phyloP scores from a whole-genome alignment of 1,140 invertebrate genomes.

The Acromyrmex echinatior region DNA sequence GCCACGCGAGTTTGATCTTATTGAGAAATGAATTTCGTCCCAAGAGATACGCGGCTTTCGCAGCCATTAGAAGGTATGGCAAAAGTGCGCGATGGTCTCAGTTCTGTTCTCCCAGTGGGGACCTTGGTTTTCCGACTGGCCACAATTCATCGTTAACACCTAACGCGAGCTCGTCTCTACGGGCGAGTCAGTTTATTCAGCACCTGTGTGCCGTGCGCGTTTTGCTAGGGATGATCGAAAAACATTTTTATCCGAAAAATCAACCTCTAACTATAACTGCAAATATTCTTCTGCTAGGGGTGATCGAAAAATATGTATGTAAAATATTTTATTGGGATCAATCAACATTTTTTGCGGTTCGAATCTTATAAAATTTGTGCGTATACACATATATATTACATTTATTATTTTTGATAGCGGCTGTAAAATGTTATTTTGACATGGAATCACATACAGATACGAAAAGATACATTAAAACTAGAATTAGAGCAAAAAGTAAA shows the following conservation, averaged over 20 bases:
- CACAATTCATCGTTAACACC: conserved; percentile 73
- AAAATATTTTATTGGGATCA: neutral
- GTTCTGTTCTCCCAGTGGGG: conserved; percentile 61
- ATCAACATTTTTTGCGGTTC: conserved; percentile 3
- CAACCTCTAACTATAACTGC: conserved; percentile 24
- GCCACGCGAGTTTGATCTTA: conserved; percentile 23
- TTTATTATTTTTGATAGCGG: conserved; percentile 22
- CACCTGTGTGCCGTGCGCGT: conserved; percentile 8
- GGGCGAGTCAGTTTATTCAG: conserved; percentile 60
- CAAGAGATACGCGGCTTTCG: conserved; percentile 7
- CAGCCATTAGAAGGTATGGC: conserved; percentile 58
- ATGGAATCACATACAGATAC: neutral
- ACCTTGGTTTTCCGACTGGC: conserved; percentile 58
- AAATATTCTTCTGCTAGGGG: neutral
- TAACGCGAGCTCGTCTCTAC: conserved; percentile 62
- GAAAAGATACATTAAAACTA: neutral
- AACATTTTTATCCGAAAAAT: conserved; percentile 49
- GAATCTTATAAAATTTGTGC: neutral
- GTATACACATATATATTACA: neutral
- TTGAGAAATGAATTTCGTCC: conserved; percentile 60
- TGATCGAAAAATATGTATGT: neutral
- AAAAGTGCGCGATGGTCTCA: conserved; percentile 56
- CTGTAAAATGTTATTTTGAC: conserved; percentile 26
- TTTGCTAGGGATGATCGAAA: conserved; percentile 15
- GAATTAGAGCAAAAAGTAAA: neutral